These are phyloP conservation scores for Epistrophella euchroma DNA, from an alignment of 2,888 invertebrate genomes.

Conservation along the genomic window DNA sequence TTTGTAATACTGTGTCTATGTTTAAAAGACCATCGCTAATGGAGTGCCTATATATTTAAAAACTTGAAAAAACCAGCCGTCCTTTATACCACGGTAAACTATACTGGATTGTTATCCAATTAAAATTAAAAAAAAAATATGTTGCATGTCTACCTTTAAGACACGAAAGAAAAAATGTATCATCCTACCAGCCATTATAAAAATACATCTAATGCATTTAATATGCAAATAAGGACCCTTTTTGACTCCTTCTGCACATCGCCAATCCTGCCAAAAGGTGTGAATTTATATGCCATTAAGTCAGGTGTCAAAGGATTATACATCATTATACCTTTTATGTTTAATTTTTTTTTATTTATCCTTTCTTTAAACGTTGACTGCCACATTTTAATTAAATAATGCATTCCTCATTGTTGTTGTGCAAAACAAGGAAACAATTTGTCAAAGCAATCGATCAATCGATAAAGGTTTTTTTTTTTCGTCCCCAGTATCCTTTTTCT, in stretches of 20 bases:
- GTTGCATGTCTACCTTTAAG: slow-evolving; percentile 42
- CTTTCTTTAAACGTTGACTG: background rate
- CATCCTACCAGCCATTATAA: slow-evolving; percentile 48
- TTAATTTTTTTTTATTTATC: background rate
- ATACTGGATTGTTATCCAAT: slow-evolving; percentile 42
- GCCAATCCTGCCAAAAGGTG: slow-evolving; percentile 48
- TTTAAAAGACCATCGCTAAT: background rate
- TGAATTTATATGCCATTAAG: slow-evolving; percentile 71
- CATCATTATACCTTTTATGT: slow-evolving; percentile 32
- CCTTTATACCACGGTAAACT: slow-evolving; percentile 21
- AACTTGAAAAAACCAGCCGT: slow-evolving; percentile 28
- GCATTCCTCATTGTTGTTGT: slow-evolving; percentile 30
- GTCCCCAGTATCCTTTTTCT: background rate
- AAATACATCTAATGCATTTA: slow-evolving; percentile 70
- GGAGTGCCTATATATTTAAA: slow-evolving; percentile 15
- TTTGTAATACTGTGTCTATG: slow-evolving; percentile 13
- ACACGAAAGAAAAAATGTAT: slow-evolving; percentile 16
- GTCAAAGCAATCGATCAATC: slow-evolving; percentile 71
- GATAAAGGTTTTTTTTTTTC: slow-evolving; percentile 34
- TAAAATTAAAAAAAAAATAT: slow-evolving; percentile 17
- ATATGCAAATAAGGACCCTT: slow-evolving; percentile 67
- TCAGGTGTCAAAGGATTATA: slow-evolving; percentile 72
- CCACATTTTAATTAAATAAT: slow-evolving; percentile 21
- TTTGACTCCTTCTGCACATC: slow-evolving; percentile 30
- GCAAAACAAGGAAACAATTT: slow-evolving; percentile 53